These are phyloP conservation scores for Avahi laniger DNA, from an alignment of 2,797 vertebrate species.

Conservation along the genomic window DNA sequence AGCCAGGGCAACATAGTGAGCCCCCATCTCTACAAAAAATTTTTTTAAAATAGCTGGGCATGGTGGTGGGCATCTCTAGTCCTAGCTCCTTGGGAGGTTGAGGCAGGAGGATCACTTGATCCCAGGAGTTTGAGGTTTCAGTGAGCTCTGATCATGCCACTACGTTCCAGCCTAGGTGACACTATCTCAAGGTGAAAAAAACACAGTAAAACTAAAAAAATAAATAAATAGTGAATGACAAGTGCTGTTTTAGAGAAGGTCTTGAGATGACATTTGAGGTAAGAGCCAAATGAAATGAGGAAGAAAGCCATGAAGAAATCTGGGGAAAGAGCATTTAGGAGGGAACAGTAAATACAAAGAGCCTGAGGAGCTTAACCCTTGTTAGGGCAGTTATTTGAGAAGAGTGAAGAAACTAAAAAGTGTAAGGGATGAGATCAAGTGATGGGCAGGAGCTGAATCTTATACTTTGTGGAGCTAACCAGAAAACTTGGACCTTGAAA, in stretches of 20 bases:
- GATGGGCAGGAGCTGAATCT: neutral
- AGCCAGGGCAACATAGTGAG: neutral
- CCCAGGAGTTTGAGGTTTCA: neutral
- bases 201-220: neutral
- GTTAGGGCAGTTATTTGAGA: neutral
- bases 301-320: neutral
- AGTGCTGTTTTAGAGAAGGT: neutral
- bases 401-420: neutral
- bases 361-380: neutral
- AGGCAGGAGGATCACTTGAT: neutral
- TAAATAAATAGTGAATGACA: neutral
- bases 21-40: neutral
- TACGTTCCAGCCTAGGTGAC: neutral
- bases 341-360: neutral
- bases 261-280: conserved; percentile 6
- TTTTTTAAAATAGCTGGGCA: neutral
- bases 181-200: neutral
- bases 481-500: neutral
- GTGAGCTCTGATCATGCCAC: neutral
- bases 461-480: neutral
- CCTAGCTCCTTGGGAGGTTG: neutral
- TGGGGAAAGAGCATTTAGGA: neutral
- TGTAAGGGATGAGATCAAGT: neutral
- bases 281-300: conserved; percentile 12
- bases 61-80: neutral